Evolutionary conservation across 2,113 vertebrate genomes (phyloP).

Genomic region (Pica pica): DNA sequence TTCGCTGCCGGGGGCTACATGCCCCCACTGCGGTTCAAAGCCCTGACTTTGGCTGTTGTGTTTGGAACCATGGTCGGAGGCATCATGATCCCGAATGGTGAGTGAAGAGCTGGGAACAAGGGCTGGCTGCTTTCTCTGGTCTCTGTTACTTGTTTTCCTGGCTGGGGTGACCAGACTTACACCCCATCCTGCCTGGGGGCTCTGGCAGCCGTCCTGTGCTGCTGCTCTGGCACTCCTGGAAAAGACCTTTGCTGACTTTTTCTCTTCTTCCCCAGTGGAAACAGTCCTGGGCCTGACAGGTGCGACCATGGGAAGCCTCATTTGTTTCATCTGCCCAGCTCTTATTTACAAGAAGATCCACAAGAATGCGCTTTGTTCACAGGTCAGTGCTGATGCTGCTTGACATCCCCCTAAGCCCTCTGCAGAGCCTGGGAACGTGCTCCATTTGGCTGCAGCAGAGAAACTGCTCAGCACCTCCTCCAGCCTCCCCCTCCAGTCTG

Average conservation of each 20-base stretch:
- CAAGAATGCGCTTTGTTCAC: conserved; percentile 84
- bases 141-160: not conserved
- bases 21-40: conserved; percentile 96
- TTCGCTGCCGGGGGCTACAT: conserved; percentile 95
- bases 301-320: conserved; percentile 97
- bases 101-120: not conserved
- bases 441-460: not conserved
- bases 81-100: conserved; percentile 95
- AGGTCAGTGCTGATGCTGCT: conserved; percentile 74
- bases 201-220: rapidly evolving
- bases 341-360: conserved; percentile 95
- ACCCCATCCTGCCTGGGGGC: not conserved
- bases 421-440: not conserved
- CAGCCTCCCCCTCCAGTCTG: not conserved
- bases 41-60: conserved; percentile 88
- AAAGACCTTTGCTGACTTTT: conserved; percentile 1
- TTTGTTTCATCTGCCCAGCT: conserved; percentile 97
- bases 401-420: not conserved
- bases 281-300: conserved; percentile 95
- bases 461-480: not conserved
- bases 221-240: not conserved
- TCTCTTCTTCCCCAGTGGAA: conserved; percentile 81
- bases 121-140: not conserved
- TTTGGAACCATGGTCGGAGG: conserved; percentile 97
- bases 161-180: not conserved